Base-by-base conservation (phyloP, 2,888 invertebrate genomes). In the Ceriagrion tenellum region DNA sequence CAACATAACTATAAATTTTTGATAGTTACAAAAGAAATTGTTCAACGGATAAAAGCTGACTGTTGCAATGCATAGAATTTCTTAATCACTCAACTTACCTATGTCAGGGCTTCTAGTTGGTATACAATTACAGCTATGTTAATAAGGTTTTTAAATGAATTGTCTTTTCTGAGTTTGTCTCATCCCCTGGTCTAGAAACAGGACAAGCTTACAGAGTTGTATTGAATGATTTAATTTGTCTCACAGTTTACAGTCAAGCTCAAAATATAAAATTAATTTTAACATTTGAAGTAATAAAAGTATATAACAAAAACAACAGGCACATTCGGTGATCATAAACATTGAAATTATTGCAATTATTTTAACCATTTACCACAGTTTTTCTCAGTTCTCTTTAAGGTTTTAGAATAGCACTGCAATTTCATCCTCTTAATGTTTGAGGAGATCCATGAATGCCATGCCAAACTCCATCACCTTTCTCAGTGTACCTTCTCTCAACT, bases 401-500 rank as follows among this genome's bases (percentile, higher is more conserved):
- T n/a, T 47, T n/a, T 89, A 12, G 55, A 47, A 26, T 23, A 16
- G 23, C 55, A 47, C 20, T 20, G 55, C 35, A 2, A 55, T 55
- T 93, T 74, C 23, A 35, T 93, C 93, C 26, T 69, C 40, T 47
- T 59, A 26, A 18, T 59, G 16, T 3, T 69, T 93, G 4, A 93
- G 69, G 40, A 69, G n/a, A 13, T 74, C 69, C 16, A 93, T 93
- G 18, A 93, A 93, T 47, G 47, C 63, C 63, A n/a, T 69, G 30
- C 93, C 93, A 69, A 93, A 93, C 47, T 93, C 93, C 93, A 74
- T 47, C 40, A 63, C 40, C 55, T 93, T 93, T 55, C 93, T 96
- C 95, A 97, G 96, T 0, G 98, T 98, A 0, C 98, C 98, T n/a
- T 98, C 97, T 69, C 98, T 96, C 0, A 98, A 96, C 96, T 96